Evolutionary conservation across 2,888 invertebrate genomes (phyloP), one percentile per base, ranked within the genome.

Genomic region (Sympetrum striolatum): DNA sequence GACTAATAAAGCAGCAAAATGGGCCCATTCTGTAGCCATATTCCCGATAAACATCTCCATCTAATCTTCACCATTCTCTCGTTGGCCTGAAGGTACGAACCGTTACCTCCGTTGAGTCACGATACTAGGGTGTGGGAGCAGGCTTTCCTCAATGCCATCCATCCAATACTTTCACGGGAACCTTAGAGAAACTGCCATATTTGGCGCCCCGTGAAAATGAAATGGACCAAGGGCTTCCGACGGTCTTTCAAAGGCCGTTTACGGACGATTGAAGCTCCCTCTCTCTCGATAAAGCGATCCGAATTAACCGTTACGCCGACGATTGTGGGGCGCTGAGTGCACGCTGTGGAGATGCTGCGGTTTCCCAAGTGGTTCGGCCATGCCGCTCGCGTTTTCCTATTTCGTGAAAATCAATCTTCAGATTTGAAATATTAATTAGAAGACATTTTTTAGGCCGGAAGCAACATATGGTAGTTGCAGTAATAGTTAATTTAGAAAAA

Each of bases 171-270:
- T 86, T 86, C 86, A 86, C 86, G 86, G 25, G 37, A n/a, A 37
- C 86, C n/a, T 60, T 86, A 58, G 35, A 86, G 73, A 64, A 86
- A 60, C 86, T 35, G 37, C 86, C 86, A 37, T 86, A 86, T 86
- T 86, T 86, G 86, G 86, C 31, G 22, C 14, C 25, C 1, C 73
- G 25, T 73, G 37, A 37, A 86, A 64, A 86, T 86, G 86, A 86
- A 64, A 58, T 58, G 86, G 86, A 60, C 60, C 86, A 86, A 86
- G 86, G 60, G 86, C 86, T 60, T 60, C 35, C 60, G 86, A 86
- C 64, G 86, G 37, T 60, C 86, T 60, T 18, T 18, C 18, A 60
- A 86, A 86, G 60, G 60, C 86, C 60, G 60, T 86, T 86, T 82
- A 82, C 35, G 82, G 82, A 18, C 22, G n/a, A 81, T 58, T 31